phyloP scores from a whole-genome alignment of 2,888 invertebrate species.

The Dioctria linearis region DNA sequence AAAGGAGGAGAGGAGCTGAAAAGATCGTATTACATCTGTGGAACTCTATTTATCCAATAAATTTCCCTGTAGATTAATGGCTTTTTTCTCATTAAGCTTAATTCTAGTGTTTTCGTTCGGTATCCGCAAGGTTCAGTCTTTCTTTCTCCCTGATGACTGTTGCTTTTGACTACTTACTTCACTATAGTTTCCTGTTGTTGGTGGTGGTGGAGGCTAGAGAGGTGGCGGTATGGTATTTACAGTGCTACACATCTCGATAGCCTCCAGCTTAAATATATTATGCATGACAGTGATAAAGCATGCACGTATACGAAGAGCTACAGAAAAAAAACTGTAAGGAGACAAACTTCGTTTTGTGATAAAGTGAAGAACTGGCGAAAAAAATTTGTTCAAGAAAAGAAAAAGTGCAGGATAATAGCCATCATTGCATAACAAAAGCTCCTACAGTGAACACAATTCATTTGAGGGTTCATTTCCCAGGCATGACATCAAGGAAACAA shows the following conservation, averaged over 20 bases:
- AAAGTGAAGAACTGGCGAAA: constrained; percentile 6
- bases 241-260: constrained; percentile 9
- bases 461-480: neutral
- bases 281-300: constrained; percentile 58
- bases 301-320: constrained; percentile 51
- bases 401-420: neutral
- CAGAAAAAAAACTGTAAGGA: neutral
- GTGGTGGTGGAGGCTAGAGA: too few species aligned
- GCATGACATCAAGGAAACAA: neutral
- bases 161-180: neutral
- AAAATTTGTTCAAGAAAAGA: neutral
- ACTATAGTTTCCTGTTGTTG: too few species aligned
- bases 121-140: neutral
- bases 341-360: constrained; percentile 20
- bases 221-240: neutral
- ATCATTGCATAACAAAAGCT: too few species aligned
- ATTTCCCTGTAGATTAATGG: constrained; percentile 57
- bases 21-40: too few species aligned
- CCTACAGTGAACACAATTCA: neutral
- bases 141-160: neutral
- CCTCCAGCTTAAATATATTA: constrained; percentile 55
- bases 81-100: constrained; percentile 58
- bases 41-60: constrained; percentile 56
- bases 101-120: constrained; percentile 56
- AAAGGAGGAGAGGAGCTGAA: too few species aligned